These are phyloP conservation scores for Herpetotheres cachinnans DNA, from an alignment of 2,113 vertebrate genomes.

Conservation along the genomic window DNA sequence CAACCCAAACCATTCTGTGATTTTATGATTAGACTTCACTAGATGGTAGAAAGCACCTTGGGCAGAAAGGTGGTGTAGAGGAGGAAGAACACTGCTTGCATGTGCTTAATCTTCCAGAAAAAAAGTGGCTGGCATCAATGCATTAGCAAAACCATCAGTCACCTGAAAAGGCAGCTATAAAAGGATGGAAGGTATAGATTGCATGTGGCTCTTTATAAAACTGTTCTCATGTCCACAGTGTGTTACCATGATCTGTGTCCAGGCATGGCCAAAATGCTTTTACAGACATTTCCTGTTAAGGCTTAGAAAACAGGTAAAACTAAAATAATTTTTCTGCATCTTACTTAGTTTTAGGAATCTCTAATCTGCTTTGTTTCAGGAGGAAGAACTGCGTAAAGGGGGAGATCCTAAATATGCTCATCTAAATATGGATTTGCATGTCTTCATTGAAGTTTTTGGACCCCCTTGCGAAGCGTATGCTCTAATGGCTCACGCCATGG, in stretches of 20 bases:
- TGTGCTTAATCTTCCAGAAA: background rate
- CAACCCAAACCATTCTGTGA: too few species aligned
- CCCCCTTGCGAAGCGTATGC: slow-evolving; percentile 93
- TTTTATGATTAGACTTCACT: background rate
- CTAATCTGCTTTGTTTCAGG: slow-evolving; percentile 69
- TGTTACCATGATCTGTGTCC: background rate
- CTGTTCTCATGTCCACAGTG: background rate
- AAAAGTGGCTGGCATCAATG: background rate
- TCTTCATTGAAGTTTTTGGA: slow-evolving; percentile 95
- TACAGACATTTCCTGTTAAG: background rate
- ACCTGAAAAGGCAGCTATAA: background rate
- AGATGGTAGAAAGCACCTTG: background rate
- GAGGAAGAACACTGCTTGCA: background rate
- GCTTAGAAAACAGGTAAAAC: background rate
- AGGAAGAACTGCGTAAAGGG: slow-evolving; percentile 92
- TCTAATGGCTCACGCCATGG: slow-evolving; percentile 97
- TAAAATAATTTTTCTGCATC: background rate
- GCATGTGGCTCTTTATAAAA: background rate
- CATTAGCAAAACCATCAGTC: background rate
- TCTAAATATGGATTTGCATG: slow-evolving; percentile 92
- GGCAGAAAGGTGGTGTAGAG: background rate
- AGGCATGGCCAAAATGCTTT: background rate
- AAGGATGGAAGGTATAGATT: background rate
- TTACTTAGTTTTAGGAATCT: background rate
- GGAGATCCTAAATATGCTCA: slow-evolving; percentile 95